Conservation (phyloP, 1,140 invertebrate genomes). For the Stegodyphus dumicola region DNA sequence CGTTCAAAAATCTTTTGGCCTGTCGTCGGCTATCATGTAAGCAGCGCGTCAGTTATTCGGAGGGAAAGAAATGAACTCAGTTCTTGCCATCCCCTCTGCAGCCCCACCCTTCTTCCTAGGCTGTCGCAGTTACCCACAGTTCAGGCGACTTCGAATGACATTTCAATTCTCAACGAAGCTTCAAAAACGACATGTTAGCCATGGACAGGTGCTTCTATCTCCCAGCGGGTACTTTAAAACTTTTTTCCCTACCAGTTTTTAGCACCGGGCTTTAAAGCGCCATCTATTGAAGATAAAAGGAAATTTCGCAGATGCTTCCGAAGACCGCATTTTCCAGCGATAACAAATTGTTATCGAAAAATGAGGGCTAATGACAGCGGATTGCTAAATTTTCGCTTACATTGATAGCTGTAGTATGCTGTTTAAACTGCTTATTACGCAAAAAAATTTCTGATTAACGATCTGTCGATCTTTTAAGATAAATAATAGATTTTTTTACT, state of each 20-base stretch:
- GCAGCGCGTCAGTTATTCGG: not conserved
- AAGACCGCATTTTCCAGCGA: no score
- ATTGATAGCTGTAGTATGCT: no score
- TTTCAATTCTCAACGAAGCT: constrained; percentile 38
- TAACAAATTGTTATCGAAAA: no score
- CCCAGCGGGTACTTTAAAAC: not conserved
- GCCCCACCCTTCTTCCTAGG: not conserved
- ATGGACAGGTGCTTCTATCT: constrained; percentile 24
- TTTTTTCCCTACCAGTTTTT: not conserved
- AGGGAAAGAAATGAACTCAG: not conserved
- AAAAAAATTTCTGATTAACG: no score
- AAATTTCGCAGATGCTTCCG: no score
- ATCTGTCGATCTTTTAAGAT: no score
- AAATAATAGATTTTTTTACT: no score
- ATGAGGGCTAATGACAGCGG: no score
- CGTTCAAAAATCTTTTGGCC: constrained; percentile 23
- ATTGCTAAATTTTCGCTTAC: no score
- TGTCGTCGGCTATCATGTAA: constrained; percentile 29
- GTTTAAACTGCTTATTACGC: no score
- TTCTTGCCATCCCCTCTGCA: constrained; percentile 2
- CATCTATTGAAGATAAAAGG: no score
- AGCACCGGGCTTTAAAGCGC: no score
- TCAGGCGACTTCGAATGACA: constrained; percentile 24
- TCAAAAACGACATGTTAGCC: constrained; percentile 7
- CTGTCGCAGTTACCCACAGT: not conserved